Base-by-base conservation (phyloP, 2,113 vertebrate genomes). In the Apteryx mantelli region DNA sequence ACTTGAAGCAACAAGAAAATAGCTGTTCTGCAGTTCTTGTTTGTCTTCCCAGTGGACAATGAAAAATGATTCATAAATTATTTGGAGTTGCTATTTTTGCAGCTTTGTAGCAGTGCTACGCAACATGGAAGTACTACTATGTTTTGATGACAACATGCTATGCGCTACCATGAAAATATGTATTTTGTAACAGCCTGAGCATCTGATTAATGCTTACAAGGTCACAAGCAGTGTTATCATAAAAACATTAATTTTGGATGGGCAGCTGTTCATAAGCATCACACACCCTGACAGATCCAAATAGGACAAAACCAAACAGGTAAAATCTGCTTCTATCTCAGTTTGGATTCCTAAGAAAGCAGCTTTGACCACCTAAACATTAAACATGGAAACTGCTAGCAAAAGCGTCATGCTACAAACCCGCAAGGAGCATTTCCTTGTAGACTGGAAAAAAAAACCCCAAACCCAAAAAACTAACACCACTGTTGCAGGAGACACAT, bases 301-400 rank as follows among this genome's bases (percentile, higher is more conserved):
- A 63, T 48, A 82, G 52, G 69, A 95, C 97, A 97, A 88, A 96
- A 80, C 64, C 86, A 82, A 97, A 94, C 98, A 98, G 97, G 98
- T 97, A 93, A 97, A 93, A 95, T 95, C 98, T 97, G 97, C 96
- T 98, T 98, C 93, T 61, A 32, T 55, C 93, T 97, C 77, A 94
- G 18, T 80, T 36, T 63, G 50, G 74, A 92, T 81, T 95, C 94
- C 89, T 85, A 85, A 65, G 74, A 96, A 97, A 96, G 86, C 38
- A 96, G 95, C 53, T 94, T 36, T 91, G 95, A 86, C 83, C 97
- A 95, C 60, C 76, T 89, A 97, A 69, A 96, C 63, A 92, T 91
- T 83, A 96, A 97, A 98, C 94, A 98, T 3, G 32, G 95, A 97
- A 96, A 56, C 75, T 91, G 87, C 85, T 84, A 94, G 64, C 11